Base-by-base conservation (phyloP, 1,140 invertebrate species). In the Ostrea edulis region DNA sequence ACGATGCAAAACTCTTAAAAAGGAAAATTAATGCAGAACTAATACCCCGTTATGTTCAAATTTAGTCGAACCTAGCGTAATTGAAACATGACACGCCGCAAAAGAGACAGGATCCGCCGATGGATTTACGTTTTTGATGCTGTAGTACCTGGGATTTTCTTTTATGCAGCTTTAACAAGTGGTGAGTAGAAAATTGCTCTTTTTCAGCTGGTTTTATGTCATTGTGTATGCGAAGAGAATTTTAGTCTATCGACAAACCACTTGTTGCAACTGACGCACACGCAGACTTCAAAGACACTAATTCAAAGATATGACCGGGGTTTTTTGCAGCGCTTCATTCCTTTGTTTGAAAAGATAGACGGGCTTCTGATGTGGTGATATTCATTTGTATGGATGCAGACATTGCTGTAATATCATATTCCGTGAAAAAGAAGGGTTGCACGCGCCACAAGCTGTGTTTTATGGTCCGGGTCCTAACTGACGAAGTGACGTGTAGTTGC, bases 81-180 rank as follows among this genome's bases (percentile, higher is more conserved):
- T 25, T 12, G 5, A 35, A 77, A 29, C 68, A 77, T 77, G 68
- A 22, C 68, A 77, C 68, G 68, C 12, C 68, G 68, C 8, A 77
- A 77, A 77, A 77, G 68, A 77, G 68, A 77, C 25, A 77, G 68
- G 22, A 77, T 77, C 68, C 68, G 25, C 68, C 68, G 8, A 9
- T 77, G 68, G 68, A 77, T 35, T 29, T 35, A 29, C 29, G 25
- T 44, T 17, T 22, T 77, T 77, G 29, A 77, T 77, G 25, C 68
- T 35, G 68, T 77, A 12, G 68, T 77, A 77, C 68, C 68, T 25
- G 68, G 68, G 8, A 77, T 77, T 77, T 77, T 77, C 68, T 77
- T 77, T 77, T 77, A 77, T 77, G 68, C 68, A 77, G 68, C 68
- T 77, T 29, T 77, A 77, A 77, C 68, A 11, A 77, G 68, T 77